phyloP scores from a whole-genome alignment of 2,888 invertebrate genomes.

The Leistus spinibarbis region DNA sequence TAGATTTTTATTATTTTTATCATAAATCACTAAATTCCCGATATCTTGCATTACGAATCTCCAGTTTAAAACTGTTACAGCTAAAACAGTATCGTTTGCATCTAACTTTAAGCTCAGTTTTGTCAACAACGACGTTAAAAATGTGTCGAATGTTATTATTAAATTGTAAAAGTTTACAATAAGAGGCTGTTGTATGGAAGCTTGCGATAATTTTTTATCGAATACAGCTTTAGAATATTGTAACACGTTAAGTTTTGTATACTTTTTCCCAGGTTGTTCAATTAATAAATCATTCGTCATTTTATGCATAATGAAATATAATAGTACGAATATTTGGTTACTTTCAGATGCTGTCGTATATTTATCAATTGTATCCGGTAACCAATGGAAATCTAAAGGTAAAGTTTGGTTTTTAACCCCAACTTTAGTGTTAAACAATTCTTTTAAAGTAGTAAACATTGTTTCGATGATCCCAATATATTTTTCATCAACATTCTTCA shows the following conservation, averaged over 20 bases:
- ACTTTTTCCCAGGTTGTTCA: conserved; percentile 42
- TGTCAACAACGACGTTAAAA: conserved; percentile 56
- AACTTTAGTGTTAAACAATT: conserved; percentile 16
- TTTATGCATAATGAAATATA: conserved; percentile 41
- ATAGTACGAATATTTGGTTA: conserved; percentile 40
- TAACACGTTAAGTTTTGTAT: conserved; percentile 58
- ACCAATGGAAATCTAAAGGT: conserved; percentile 53
- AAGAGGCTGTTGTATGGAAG: conserved; percentile 54
- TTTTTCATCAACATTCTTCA: conserved; percentile 17
- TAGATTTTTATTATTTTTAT: conserved; percentile 51
- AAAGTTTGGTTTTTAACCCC: conserved; percentile 39
- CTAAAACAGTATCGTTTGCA: conserved; percentile 54
- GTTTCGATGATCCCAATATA: conserved; percentile 23
- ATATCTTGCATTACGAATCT: conserved; percentile 50
- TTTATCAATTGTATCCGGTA: conserved; percentile 47
- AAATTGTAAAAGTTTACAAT: conserved; percentile 62
- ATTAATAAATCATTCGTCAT: neutral
- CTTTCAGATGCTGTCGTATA: conserved; percentile 29
- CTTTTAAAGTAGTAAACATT: conserved; percentile 24
- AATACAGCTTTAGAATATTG: conserved; percentile 56
- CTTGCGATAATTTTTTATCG: conserved; percentile 25
- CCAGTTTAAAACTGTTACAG: conserved; percentile 63
- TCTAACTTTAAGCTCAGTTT: conserved; percentile 50
- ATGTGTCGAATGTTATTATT: conserved; percentile 57
- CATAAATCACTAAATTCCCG: conserved; percentile 55